Base-by-base conservation (phyloP, 2,113 vertebrate genomes). In the Glaucidium brasilianum region DNA sequence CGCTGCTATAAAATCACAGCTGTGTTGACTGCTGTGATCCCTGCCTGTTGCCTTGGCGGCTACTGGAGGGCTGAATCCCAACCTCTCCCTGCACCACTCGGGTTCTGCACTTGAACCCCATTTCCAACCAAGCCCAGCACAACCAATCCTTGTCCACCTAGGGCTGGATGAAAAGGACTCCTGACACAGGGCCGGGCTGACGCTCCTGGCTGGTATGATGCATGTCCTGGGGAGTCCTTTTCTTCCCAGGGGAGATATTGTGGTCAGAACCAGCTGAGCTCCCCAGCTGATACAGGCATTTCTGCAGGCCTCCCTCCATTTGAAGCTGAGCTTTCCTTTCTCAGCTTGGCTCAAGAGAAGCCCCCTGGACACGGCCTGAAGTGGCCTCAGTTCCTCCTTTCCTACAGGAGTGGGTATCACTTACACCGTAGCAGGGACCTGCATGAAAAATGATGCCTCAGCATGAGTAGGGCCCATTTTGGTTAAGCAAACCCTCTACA, bases 401-500 rank as follows among this genome's bases (percentile, higher is more conserved):
- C 34, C 56, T 92, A 35, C 29, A 88, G 84, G 34, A 95, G 91
- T 2, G 4, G 35, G 53, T 75, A 89, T 96, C 79, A 49, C 78
- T 95, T 94, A 94, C 88, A 82, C 35, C 15, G 39, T 72, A 89
- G 72, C 68, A 85, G 64, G n/a, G 49, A 91, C 62, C 55, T 3
- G 4, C 32, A 21, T 94, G 92, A 91, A 96, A 96, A 96, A 90
- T 69, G 26, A 88, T 0, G 20, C 30, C 80, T 69, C 81, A 82
- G 92, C 45, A 0, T 87, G 89, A 94, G 53, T 62, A 78, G 58
- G 67, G 84, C 84, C 91, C 62, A 4, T 94, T 95, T 91, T 92
- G 66, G 84, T 91, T 96, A 96, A 94, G 71, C 47, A 96, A 97
- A 92, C 74, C 71, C 50, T 90, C 78, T 94, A 91, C 89, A 7